Conservation (phyloP, 2,888 invertebrate species). For the Stictocephala bisonia region DNA sequence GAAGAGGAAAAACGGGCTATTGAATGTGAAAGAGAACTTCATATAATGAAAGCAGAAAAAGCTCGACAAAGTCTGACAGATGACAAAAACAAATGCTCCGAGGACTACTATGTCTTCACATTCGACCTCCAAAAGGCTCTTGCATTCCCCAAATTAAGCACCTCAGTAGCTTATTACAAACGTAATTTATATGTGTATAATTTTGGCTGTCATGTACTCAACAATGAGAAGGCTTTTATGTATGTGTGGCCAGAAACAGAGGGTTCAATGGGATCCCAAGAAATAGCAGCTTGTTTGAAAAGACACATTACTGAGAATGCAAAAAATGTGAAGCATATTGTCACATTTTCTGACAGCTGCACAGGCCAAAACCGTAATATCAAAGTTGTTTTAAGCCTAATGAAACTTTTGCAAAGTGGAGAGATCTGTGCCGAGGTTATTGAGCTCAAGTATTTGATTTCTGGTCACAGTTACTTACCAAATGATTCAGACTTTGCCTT, state of each 20-base stretch:
- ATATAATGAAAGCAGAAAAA: conserved; percentile 35
- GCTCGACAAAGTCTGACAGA: conserved; percentile 17
- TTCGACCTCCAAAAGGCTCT: conserved; percentile 45
- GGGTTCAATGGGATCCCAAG: conserved; percentile 45
- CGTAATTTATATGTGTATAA: conserved; percentile 59
- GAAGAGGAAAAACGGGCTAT: conserved; percentile 3
- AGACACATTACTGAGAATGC: conserved; percentile 33
- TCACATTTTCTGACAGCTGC: conserved; percentile 24
- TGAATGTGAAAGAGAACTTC: conserved; percentile 29
- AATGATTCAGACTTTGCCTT: too few relatives aligned
- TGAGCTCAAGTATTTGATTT: too few relatives aligned
- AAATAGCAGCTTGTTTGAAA: conserved; percentile 12
- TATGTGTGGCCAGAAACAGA: conserved; percentile 60
- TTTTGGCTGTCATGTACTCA: conserved; percentile 58
- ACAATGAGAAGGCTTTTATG: conserved; percentile 58
- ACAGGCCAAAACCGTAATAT: conserved; percentile 43
- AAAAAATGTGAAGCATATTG: conserved; percentile 18
- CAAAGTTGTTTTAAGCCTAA: background rate
- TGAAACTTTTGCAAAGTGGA: conserved; percentile 27
- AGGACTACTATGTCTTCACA: conserved; percentile 35
- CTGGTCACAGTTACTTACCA: too few relatives aligned
- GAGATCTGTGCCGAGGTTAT: too few relatives aligned
- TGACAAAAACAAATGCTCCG: conserved; percentile 7
- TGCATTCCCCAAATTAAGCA: conserved; percentile 36
- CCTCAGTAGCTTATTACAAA: too few relatives aligned